Base-by-base conservation (phyloP, 2,888 invertebrate species). In the Oegoconia quadripuncta region DNA sequence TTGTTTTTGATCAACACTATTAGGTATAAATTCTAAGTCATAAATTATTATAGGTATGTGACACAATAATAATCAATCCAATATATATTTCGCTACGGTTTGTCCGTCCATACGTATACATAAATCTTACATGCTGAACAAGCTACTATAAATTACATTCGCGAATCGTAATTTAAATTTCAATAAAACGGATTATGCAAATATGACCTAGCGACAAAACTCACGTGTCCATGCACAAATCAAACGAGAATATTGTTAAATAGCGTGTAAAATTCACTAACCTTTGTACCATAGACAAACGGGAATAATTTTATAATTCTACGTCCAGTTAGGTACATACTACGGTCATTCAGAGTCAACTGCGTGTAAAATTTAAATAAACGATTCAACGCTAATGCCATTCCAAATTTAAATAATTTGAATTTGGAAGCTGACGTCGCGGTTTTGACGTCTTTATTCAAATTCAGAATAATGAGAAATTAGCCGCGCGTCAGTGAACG, bases 281-380 rank as follows among this genome's bases (percentile, higher is more conserved):
- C 69, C 50, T 65, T 82, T 82, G 74, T 80, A 32, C 58, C 64
- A 57, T 72, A 79, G 70, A 75, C 73, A 75, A 74, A 76, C 68
- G 52, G 55, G 63, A 51, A 67, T 73, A 72, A 68, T 72, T 78
- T 70, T 71, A 71, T 72, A 78, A 78, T 78, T 78, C 67, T 48
- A 63, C 52, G 69, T 71, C 60, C 65, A 60, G 56, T 59, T 54
- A n/a, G n/a, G n/a, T n/a, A 57, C 65, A 66, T 68, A 55, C 49
- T 66, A 63, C 12, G 44, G 55, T 50, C 60, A 80, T 86, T 79
- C 72, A 71, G 55, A 83, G 44, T 81, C 81, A 83, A 83, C 81
- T 74, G 86, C 79, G 84, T 84, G 81, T 66, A 62, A 74, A 86
- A 87, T 86, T 84, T 68, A 75, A 77, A 86, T 81, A 80, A 86